Evolutionary conservation across 1,140 invertebrate species (phyloP), one percentile per base, ranked within the genome.

Genomic region (Cyrtorhinus lividipennis): DNA sequence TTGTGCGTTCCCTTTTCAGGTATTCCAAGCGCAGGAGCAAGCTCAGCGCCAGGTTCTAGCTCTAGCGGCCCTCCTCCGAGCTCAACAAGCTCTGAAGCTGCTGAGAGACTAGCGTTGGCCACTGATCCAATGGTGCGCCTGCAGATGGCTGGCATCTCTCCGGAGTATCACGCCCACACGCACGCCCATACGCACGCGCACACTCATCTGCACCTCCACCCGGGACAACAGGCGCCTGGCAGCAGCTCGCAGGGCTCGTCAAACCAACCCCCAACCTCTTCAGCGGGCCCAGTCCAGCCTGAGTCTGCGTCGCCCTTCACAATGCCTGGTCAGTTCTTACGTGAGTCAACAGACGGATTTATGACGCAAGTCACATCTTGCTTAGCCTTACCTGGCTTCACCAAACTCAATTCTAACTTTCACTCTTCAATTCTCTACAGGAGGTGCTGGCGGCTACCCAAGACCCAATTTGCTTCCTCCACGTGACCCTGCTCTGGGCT

Each of bases 161-260:
- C 82, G 63, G 86, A 85, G 74, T 87, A 86, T 73, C 86, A 88
- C 72, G 84, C 85, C 67, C 87, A 89, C 73, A 86, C 85, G 62
- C 88, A 91, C 73, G 86, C 87, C 59, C 86, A 90, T 75, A 87
- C 88, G 68, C 91, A 93, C 78, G 88, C 90, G 69, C 91, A 81
- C 65, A 73, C 77, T 58, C 79, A 80, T 69, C 72, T 75, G 26
- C 79, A 94, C 79, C 83, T 91, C 71, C 89, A 92, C 78, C 86
- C 85, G 69, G 86, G 85, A 72, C 86, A 86, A 76, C 86, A 89
- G 73, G 83, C 83, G 72, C 84, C 83, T 65, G 83, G 71, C 22
- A 15, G 25, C 20, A 44, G 46, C 2, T 83, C 83, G 72, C 84
- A 82, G 65, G 83, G 71, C 25, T 13, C 44, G n/a, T 44, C 48